A percentile compares a stretch with the other conserved stretches of the same genome.
phyloP scores from a whole-genome alignment of 2,113 vertebrate genomes.

The Phycodurus eques region DNA sequence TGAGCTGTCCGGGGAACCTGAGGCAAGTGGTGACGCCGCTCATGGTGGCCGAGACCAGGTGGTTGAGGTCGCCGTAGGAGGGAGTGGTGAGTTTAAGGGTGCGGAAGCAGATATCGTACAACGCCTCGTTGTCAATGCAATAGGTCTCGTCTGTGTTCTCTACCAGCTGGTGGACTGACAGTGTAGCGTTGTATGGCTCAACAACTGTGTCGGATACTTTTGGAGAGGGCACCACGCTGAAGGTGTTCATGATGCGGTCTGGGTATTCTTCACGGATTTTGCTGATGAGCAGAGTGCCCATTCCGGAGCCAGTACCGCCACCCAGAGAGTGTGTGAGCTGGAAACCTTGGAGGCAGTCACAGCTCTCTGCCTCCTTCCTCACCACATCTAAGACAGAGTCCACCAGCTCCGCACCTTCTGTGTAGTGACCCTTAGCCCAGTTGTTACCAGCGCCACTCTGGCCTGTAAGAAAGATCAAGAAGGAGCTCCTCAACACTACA shows the following conservation, averaged over 20 bases:
- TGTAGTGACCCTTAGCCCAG: conserved; percentile 82
- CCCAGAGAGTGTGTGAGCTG: conserved; percentile 81
- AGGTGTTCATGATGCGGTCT: conserved; percentile 82
- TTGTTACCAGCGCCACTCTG: conserved; percentile 82
- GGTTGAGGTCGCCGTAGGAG: conserved; percentile 79
- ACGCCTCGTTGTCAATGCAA: conserved; percentile 79
- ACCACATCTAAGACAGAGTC: conserved; percentile 79
- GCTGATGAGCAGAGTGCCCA: conserved; percentile 81
- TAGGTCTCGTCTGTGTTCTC: conserved; percentile 82
- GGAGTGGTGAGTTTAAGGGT: conserved; percentile 81
- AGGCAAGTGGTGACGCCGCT: conserved; percentile 80
- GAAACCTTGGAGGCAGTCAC: conserved; percentile 80
- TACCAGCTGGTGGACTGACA: conserved; percentile 80
- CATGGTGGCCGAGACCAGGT: conserved; percentile 80
- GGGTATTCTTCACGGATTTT: conserved; percentile 81
- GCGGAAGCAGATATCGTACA: conserved; percentile 82
- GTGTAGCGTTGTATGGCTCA: conserved; percentile 80
- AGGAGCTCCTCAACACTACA: neutral
- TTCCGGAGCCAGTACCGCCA: conserved; percentile 77
- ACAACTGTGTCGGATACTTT: conserved; percentile 81
- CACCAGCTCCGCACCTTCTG: conserved; percentile 79
- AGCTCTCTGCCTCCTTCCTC: conserved; percentile 80
- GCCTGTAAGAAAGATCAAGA: conserved; percentile 46
- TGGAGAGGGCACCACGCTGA: conserved; percentile 79
- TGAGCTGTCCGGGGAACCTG: conserved; percentile 79